phyloP scores from a whole-genome alignment of 2,113 vertebrate species.

The Xiphophorus hellerii region DNA sequence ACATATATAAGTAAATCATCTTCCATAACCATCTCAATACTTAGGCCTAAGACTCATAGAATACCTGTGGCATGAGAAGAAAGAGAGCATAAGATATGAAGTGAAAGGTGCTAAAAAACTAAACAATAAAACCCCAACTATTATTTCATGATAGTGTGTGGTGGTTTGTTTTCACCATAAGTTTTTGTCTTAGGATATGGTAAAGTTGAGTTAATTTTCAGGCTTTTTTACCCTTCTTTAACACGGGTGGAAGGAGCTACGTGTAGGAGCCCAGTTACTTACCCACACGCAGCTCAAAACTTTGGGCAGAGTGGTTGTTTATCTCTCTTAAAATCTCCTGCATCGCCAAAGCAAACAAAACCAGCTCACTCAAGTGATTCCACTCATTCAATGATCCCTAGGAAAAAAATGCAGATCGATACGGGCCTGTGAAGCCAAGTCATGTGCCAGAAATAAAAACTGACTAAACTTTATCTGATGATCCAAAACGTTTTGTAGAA shows the following conservation, averaged over 20 bases:
- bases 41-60: too few species aligned
- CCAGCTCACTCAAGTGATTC: slow-evolving; percentile 93
- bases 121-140: background rate
- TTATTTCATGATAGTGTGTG: background rate
- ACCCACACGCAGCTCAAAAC: slow-evolving; percentile 94
- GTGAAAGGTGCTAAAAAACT: background rate
- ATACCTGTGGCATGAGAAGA: background rate
- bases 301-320: slow-evolving; percentile 90
- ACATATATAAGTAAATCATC: background rate
- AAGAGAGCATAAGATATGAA: background rate
- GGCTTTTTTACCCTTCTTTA: background rate
- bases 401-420: background rate
- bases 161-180: background rate
- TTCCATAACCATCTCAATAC: too few species aligned
- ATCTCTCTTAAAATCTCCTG: slow-evolving; percentile 93
- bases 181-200: background rate
- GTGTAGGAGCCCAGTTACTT: slow-evolving; percentile 52
- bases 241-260: background rate
- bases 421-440: background rate
- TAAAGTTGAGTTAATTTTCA: background rate
- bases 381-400: slow-evolving; percentile 89
- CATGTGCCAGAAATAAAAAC: background rate
- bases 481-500: background rate
- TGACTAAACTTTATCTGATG: background rate
- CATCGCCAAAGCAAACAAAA: slow-evolving; percentile 93